These are phyloP conservation scores for Myotis findleyi DNA, from an alignment of 2,797 vertebrate genomes.

Conservation along the genomic window DNA sequence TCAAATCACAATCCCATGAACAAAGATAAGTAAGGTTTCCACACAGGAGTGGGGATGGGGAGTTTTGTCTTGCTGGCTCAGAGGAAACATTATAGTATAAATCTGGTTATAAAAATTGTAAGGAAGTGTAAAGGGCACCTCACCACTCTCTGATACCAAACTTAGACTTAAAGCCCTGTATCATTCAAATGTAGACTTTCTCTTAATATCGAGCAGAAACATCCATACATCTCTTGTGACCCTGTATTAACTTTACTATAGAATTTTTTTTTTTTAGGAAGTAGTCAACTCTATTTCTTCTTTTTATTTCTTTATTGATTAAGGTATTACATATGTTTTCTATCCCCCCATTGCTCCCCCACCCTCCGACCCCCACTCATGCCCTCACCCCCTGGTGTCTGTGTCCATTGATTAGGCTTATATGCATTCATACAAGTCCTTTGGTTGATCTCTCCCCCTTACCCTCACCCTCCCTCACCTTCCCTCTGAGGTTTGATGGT, in stretches of 20 bases:
- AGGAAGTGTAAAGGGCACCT: background rate
- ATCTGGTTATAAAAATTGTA: background rate
- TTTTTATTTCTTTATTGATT: too few relatives aligned
- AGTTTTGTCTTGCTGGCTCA: background rate
- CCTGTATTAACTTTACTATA: background rate
- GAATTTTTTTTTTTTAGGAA: background rate
- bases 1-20: background rate
- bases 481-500: too few relatives aligned
- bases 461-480: too few relatives aligned
- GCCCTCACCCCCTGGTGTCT: too few relatives aligned
- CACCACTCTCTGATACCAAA: background rate
- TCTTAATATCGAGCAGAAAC: constrained; percentile 7
- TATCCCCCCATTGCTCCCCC: too few relatives aligned
- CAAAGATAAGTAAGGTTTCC: background rate
- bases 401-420: too few relatives aligned
- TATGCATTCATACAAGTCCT: too few relatives aligned
- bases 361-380: too few relatives aligned
- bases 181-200: background rate
- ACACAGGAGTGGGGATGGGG: accelerated
- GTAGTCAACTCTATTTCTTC: too few relatives aligned
- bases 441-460: too few relatives aligned
- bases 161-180: background rate
- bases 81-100: background rate
- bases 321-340: too few relatives aligned
- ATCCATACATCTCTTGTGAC: background rate